Evolutionary conservation across 2,888 invertebrate species (phyloP), one percentile per base, ranked within the genome.

Genomic region (Rotaria macrura): DNA sequence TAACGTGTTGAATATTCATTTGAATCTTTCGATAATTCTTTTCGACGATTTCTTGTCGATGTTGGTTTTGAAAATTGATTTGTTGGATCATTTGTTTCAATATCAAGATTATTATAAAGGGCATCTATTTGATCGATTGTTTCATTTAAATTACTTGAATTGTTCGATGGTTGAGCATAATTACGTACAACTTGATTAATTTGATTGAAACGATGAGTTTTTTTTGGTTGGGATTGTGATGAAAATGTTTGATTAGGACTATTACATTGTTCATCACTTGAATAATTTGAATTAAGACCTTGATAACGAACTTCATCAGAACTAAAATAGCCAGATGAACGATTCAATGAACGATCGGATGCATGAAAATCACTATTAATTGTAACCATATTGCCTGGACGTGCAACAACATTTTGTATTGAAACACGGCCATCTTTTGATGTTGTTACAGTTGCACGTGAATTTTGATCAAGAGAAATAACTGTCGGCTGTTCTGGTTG

Each of bases 241-340:
- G 7, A 17, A 5, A 23, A 40, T 20, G 17, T 38, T 40, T 29
- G 17, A 74, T 74, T 74, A 38, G 23, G 3, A 9, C 23, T 38
- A 43, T 3, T 25, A 1, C 43, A 79, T 79, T 79, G 79, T 43
- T 79, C 79, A 79, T 79, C 79, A 79, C 79, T 79, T 43, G 79
- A 79, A 79, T 79, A 79, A n/a, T 79, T 79, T 43, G 79, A n/a
- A 43, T 79, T 79, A 12, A 38, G 4, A 79, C 43, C 43, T 79
- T 79, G 79, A 9, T 25, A 79, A 40, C 79, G 79, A 49, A 86
- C 23, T 57, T 86, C 86, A 47, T 86, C 86, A 9, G 84, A 84
- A 57, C 84, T 84, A 43, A 86, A 86, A 84, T 86, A 86, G 12
- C 86, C 86, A 5, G 79, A 83, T 17, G 86, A 86, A 20, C 86